phyloP scores from a whole-genome alignment of 2,113 vertebrate genomes.

The Menidia beryllina region DNA sequence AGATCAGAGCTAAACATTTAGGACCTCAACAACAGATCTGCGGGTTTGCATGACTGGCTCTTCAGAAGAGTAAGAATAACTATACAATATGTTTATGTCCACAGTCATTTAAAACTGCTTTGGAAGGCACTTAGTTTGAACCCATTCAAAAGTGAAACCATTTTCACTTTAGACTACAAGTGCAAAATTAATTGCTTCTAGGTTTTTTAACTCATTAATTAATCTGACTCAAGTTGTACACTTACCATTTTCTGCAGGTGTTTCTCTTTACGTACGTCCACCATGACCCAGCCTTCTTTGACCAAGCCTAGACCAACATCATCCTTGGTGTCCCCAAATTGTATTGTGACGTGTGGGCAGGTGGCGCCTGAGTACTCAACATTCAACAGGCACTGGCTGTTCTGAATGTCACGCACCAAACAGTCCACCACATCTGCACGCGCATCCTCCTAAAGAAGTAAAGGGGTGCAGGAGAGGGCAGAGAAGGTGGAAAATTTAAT shows the following conservation, averaged over 20 bases:
- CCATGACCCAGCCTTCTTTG: conserved; percentile 94
- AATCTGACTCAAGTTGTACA: conserved; percentile 9
- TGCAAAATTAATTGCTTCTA: not conserved
- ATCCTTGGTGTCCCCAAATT: conserved; percentile 90
- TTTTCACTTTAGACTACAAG: no score
- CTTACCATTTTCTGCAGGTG: conserved; percentile 93
- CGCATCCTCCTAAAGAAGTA: conserved; percentile 85
- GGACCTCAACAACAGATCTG: no score
- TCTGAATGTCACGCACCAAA: conserved; percentile 92
- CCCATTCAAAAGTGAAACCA: no score
- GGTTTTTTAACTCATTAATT: not conserved
- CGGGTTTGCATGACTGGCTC: no score
- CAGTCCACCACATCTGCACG: conserved; percentile 91
- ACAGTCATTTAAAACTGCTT: no score
- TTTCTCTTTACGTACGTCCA: conserved; percentile 93
- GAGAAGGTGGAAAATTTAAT: not conserved
- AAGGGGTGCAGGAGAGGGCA: not conserved
- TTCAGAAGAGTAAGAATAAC: no score
- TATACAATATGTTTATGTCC: no score
- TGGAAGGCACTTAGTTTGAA: no score
- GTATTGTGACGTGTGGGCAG: conserved; percentile 90
- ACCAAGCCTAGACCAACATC: conserved; percentile 92
- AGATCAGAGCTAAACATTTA: no score
- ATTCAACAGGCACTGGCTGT: conserved; percentile 93
- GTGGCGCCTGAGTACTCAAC: conserved; percentile 86